Percentiles rank a stretch among this genome's conserved stretches.
Conservation (phyloP, 2,113 vertebrate species). For the Bambusicola thoracicus region DNA sequence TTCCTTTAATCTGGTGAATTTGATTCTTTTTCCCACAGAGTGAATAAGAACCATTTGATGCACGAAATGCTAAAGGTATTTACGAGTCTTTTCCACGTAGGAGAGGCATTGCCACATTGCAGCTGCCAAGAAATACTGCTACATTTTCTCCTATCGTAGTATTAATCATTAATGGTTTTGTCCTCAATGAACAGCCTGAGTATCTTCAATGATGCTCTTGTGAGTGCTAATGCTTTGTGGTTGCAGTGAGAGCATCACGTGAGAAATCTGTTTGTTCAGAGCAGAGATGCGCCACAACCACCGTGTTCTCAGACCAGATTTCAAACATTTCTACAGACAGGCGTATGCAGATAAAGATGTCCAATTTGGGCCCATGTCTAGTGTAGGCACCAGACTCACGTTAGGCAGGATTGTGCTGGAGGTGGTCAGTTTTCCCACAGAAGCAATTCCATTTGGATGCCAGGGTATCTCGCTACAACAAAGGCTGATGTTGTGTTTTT, state of each 20-base stretch:
- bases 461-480: slow-evolving; percentile 48
- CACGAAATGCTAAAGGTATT: slow-evolving; percentile 24
- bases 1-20: background rate
- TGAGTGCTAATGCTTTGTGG: slow-evolving; percentile 62
- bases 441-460: slow-evolving; percentile 16
- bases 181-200: slow-evolving; percentile 65
- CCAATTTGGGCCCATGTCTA: background rate
- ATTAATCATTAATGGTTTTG: slow-evolving; percentile 72
- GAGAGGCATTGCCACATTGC: slow-evolving; percentile 29
- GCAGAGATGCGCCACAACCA: background rate
- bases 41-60: background rate
- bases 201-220: slow-evolving; percentile 67
- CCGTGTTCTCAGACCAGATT: background rate
- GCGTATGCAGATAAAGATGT: background rate
- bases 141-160: slow-evolving; percentile 38
- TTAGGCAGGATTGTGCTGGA: background rate
- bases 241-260: slow-evolving; percentile 49
- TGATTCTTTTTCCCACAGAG: slow-evolving; percentile 24
- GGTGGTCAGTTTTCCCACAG: slow-evolving; percentile 2
- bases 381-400: background rate
- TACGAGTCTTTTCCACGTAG: background rate
- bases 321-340: background rate
- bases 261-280: slow-evolving; percentile 57
- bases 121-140: slow-evolving; percentile 64
- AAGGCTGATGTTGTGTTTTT: slow-evolving; percentile 67